These are phyloP conservation scores for Drosophila formosana DNA, from an alignment of 2,888 invertebrate species.

Conservation along the genomic window DNA sequence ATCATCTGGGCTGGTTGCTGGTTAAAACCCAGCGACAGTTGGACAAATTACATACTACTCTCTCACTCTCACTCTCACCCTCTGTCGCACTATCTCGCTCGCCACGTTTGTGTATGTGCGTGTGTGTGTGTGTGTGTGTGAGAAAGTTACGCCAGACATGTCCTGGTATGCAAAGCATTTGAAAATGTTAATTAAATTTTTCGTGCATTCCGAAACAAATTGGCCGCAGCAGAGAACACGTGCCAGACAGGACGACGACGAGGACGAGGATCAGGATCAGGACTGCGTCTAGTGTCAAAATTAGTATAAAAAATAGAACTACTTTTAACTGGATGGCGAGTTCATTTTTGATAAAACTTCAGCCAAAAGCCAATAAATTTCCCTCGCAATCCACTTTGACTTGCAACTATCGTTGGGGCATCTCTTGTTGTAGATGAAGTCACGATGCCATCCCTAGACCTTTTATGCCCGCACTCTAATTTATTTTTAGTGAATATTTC, in stretches of 20 bases:
- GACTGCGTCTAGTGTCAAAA: slow-evolving; percentile 8
- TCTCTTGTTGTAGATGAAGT: not conserved
- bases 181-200: slow-evolving; percentile 78
- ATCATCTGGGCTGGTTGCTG: slow-evolving; percentile 45
- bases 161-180: slow-evolving; percentile 71
- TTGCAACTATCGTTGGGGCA: no score
- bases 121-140: slow-evolving; percentile 9
- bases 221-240: slow-evolving; percentile 47
- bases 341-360: not conserved
- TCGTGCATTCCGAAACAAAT: slow-evolving; percentile 65
- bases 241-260: slow-evolving; percentile 3
- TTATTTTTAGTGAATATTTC: not conserved
- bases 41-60: slow-evolving; percentile 61
- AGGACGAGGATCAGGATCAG: slow-evolving; percentile 6
- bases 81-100: not conserved
- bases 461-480: not conserved
- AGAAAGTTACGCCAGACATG: slow-evolving; percentile 54
- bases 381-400: no score
- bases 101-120: slow-evolving; percentile 1
- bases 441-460: not conserved
- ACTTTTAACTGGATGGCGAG: not conserved
- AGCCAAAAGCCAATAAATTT: not conserved
- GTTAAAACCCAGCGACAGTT: slow-evolving; percentile 62
- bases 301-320: not conserved
- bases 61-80: not conserved